Conservation (phyloP, 2,888 invertebrate species). For the Acrocyrtus sp. region DNA sequence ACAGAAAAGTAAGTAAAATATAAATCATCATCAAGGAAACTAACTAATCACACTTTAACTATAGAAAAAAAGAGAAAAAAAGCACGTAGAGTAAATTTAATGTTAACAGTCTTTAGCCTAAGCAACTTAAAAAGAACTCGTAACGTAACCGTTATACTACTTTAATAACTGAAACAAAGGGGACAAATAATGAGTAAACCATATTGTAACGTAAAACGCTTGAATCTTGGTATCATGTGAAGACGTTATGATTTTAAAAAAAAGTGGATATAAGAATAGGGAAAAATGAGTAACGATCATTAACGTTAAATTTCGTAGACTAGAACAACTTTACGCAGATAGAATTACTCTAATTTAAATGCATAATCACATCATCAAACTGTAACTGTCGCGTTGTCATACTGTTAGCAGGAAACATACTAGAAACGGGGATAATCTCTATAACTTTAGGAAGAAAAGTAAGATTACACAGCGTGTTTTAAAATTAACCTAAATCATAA, state of each 20-base stretch:
- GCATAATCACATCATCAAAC: no score
- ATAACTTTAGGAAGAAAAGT: no score
- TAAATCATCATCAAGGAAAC: constrained; percentile 44
- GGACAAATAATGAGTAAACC: constrained; percentile 55
- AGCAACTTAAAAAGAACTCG: background rate
- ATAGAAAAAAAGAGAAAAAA: constrained; percentile 10
- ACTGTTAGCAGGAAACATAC: no score
- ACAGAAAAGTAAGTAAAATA: no score
- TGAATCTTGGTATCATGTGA: constrained; percentile 55
- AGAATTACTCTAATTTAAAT: no score
- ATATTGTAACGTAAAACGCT: constrained; percentile 55
- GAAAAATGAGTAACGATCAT: constrained; percentile 10
- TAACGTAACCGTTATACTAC: background rate
- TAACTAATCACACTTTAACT: constrained; percentile 45
- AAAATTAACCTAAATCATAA: no score
- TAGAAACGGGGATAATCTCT: no score
- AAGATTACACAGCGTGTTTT: constrained; percentile 6
- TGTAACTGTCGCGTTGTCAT: no score
- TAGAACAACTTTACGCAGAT: no score
- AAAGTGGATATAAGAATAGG: constrained; percentile 22
- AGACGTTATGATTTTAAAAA: constrained; percentile 44
- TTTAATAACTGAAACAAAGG: constrained; percentile 54
- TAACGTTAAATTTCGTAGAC: no score
- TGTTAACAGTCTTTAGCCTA: background rate
- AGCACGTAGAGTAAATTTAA: no score